Evolutionary conservation across 2,113 vertebrate species (phyloP), one percentile per base, ranked within the genome.

Genomic region (Thryonomys swinderianus): DNA sequence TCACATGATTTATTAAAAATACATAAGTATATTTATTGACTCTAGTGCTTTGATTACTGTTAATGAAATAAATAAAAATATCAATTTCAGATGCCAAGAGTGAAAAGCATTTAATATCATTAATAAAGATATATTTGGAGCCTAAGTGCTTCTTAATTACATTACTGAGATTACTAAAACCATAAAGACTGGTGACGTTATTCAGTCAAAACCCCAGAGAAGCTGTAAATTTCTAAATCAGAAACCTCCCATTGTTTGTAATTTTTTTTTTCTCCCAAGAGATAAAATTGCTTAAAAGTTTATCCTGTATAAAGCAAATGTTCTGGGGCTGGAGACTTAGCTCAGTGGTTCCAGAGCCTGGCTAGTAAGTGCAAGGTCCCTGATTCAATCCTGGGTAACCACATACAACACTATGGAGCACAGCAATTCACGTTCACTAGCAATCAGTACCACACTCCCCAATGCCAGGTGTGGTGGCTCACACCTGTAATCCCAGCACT

Each of bases 61-160:
- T 76, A 85, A 67, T 59, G 27, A 93, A 20, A 76, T 59, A 62
- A 91, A 88, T 55, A 71, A 92, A 64, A 69, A 61, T 11, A 90
- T 55, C 16, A 62, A 34, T 7, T 80, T 64, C n/a, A 61, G 57
- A 20, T 57, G 12, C 8, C 55, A 76, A 87, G 18, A 34, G 0
- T 81, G 30, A 81, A 94, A 85, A 88, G 23, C 85, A 57, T 27
- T 91, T 86, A 66, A 55, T 11, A 59, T 90, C 34, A 74, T 57
- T 66, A n/a, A 53, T 73, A 76, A 88, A 80, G 21, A 90, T 4
- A 82, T 1, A 91, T 48, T 73, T 76, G 30, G 55, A 61, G 32
- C 4, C 57, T 86, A 67, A 7, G 1, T 87, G 14, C 71, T 89
- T 48, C 86, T 94, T 94, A 95, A 76, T 32, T 89, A 71, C 11